Base-by-base conservation (phyloP, 2,113 vertebrate genomes). In the Beaufortia kweichowensis region DNA sequence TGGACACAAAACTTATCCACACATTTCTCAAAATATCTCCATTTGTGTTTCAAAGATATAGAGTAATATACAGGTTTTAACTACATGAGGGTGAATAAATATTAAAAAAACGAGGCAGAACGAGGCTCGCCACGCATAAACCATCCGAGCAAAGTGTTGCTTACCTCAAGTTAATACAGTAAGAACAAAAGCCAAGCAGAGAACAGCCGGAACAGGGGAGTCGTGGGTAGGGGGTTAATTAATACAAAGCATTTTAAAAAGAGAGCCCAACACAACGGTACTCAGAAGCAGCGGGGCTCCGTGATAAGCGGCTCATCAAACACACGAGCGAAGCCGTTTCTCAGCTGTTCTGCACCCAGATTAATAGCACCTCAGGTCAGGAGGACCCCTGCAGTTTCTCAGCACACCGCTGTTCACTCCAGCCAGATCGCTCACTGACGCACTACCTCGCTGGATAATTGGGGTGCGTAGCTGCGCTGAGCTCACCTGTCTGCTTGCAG, bases 401-500 rank as follows among this genome's bases (percentile, higher is more conserved):
- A 43, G 81, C 79, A 60, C 86, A 85, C 85, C 73, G 60, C 85
- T 73, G 33, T 23, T 39, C 61, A 69, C 75, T 79, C 78, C 82
- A 86, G 80, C 84, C 76, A 84, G 82, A 88, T 87, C 85, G 86
- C 83, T 86, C 87, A 72, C 87, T 84, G 82, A 87, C 88, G 84
- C 83, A 17, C 72, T 87, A 87, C 86, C 86, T 84, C 87, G 79
- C 78, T 82, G 84, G 87, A 88, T 91, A 88, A 90, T 89, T 89
- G 86, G 86, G 83, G 81, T 82, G 65, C 75, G 73, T 83, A 79
- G 48, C 82, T 17, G 64, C 73, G 69, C 79, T 26, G 76, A 50
- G 59, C 80, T 89, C 90, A 90, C 88, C 88, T 91, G 88, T 88
- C 86, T 84, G 76, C 19, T 41, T 59, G 41, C 87, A 90, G 88